These are phyloP conservation scores for Falco columbarius DNA, from an alignment of 2,797 vertebrate genomes.

Conservation along the genomic window DNA sequence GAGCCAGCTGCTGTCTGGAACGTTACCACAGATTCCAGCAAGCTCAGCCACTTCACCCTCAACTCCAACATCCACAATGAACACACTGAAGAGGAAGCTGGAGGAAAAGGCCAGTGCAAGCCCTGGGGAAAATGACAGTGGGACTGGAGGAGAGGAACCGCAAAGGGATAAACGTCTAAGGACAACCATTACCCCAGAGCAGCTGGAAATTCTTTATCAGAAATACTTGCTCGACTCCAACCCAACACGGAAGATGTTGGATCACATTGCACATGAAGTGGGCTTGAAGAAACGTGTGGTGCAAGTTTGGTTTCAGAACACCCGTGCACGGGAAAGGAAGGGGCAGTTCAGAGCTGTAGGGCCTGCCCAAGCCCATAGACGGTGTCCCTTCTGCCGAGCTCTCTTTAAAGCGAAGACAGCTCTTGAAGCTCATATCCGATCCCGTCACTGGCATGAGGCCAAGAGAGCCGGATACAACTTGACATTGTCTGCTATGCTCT, in stretches of 20 bases:
- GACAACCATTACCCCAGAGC: constrained; percentile 98
- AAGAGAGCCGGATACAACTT: constrained; percentile 98
- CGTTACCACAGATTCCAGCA: constrained; percentile 93
- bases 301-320: constrained; percentile 99
- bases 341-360: constrained; percentile 97
- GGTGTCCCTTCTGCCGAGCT: constrained; percentile 97
- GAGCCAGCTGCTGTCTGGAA: constrained; percentile 93
- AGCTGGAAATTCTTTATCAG: constrained; percentile 97
- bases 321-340: constrained; percentile 95
- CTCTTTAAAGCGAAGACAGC: constrained; percentile 99
- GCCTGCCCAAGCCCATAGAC: constrained; percentile 95
- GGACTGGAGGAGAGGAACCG: constrained; percentile 95
- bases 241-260: constrained; percentile 98
- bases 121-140: constrained; percentile 97
- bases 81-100: constrained; percentile 95
- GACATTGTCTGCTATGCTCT: constrained; percentile 88
- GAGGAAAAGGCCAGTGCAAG: constrained; percentile 97
- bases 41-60: constrained; percentile 97
- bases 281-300: constrained; percentile 98
- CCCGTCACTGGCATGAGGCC: constrained; percentile 98
- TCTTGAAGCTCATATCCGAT: constrained; percentile 97
- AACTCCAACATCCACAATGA: constrained; percentile 95
- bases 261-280: constrained; percentile 98
- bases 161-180: constrained; percentile 96
- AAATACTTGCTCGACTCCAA: constrained; percentile 99